phyloP scores from a whole-genome alignment of 2,797 vertebrate genomes.

The Enteromius fasciolatus region DNA sequence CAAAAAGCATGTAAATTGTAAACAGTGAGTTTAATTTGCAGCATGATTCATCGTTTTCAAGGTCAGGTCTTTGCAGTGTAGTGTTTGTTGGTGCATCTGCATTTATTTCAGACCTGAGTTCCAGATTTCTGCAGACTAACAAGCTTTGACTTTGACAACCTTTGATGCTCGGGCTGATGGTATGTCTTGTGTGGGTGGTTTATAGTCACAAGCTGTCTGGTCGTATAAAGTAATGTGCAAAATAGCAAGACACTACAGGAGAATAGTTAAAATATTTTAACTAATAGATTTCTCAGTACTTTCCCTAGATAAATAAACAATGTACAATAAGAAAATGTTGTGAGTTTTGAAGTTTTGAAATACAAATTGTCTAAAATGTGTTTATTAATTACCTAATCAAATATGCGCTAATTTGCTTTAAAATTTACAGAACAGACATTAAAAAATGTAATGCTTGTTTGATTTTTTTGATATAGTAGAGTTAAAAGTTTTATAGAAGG shows the following conservation, averaged over 20 bases:
- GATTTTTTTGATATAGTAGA: neutral
- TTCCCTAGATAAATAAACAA: neutral
- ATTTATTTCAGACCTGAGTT: neutral
- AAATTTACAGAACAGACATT: neutral
- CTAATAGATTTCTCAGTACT: neutral
- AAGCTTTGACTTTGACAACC: neutral
- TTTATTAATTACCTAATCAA: neutral
- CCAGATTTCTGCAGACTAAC: conserved; percentile 9
- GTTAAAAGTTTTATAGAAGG: neutral
- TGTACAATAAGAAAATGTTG: neutral
- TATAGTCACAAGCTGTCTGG: neutral
- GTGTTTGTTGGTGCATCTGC: neutral
- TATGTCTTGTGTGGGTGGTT: neutral
- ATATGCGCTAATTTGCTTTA: neutral
- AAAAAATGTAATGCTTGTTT: no score
- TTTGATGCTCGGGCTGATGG: neutral
- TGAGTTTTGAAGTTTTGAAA: neutral
- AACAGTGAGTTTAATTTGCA: neutral
- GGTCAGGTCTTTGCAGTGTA: neutral
- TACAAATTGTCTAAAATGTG: neutral
- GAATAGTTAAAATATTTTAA: no score
- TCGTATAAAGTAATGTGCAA: neutral
- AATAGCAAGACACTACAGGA: neutral
- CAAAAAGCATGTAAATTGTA: neutral
- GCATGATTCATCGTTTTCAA: neutral